Conservation (phyloP, 2,888 invertebrate genomes). For the Lithophane ornitopus region DNA sequence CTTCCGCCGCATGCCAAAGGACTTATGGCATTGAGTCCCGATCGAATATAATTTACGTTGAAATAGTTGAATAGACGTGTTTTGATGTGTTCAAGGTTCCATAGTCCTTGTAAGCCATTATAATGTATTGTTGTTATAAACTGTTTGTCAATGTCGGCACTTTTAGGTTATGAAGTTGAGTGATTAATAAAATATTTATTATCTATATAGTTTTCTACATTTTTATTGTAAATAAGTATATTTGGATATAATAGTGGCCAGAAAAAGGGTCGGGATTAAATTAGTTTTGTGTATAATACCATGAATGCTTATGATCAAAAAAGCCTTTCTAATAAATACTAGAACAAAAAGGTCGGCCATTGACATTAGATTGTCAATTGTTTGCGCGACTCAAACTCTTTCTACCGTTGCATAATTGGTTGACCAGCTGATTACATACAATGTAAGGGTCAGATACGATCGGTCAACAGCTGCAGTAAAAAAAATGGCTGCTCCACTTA, state of each 20-base stretch:
- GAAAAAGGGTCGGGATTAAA: neutral
- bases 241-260: neutral
- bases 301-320: neutral
- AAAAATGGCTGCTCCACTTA: constrained; percentile 48
- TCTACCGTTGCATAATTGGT: constrained; percentile 29
- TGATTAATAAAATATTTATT: constrained; percentile 18
- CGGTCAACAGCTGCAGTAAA: constrained; percentile 35
- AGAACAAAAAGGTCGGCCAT: constrained; percentile 3
- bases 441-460: constrained; percentile 45
- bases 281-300: neutral
- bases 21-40: neutral
- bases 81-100: constrained; percentile 46
- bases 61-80: constrained; percentile 35
- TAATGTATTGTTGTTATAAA: constrained; percentile 19
- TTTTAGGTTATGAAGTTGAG: constrained; percentile 3
- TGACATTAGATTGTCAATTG: constrained; percentile 13
- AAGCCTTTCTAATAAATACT: constrained; percentile 1
- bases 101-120: constrained; percentile 40
- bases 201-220: neutral
- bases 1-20: neutral
- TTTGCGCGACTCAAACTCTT: constrained; percentile 11
- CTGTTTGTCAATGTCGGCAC: constrained; percentile 14
- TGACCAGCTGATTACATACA: constrained; percentile 24
- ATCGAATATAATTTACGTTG: constrained; percentile 42
- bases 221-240: constrained; percentile 1